A percentile compares a stretch with the other conserved stretches of the same genome.
Conservation (phyloP, 2,888 invertebrate species). For the Macropis europaea region DNA sequence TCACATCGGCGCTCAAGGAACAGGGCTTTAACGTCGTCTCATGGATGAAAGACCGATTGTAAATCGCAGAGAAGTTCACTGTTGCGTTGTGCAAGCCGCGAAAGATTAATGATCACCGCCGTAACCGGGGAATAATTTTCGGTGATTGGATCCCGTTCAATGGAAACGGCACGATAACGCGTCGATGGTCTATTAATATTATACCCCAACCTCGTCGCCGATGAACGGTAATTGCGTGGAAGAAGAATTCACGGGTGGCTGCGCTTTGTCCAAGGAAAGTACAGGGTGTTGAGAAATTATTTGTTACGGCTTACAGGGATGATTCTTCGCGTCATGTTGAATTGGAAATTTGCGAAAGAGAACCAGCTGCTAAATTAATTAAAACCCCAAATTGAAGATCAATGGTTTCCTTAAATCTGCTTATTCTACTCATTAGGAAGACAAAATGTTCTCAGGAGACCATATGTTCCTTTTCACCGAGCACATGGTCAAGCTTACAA, state of each 20-base stretch:
- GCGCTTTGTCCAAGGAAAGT: neutral
- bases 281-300: too few relatives aligned
- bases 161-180: conserved; percentile 28
- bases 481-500: too few relatives aligned
- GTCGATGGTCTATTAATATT: conserved; percentile 39
- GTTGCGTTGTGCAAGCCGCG: neutral
- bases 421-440: too few relatives aligned
- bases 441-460: too few relatives aligned
- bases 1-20: conserved; percentile 45
- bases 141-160: conserved; percentile 33
- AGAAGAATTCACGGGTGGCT: conserved; percentile 14
- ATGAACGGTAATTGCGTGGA: conserved; percentile 15
- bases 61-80: conserved; percentile 42
- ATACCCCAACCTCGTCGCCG: conserved; percentile 8
- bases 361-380: too few relatives aligned
- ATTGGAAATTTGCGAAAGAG: too few relatives aligned
- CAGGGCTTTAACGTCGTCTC: conserved; percentile 25
- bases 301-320: too few relatives aligned
- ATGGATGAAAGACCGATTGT: conserved; percentile 48
- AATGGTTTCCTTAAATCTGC: too few relatives aligned
- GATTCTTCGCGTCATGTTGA: too few relatives aligned
- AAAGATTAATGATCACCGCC: conserved; percentile 42
- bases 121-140: conserved; percentile 31
- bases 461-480: too few relatives aligned
- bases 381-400: too few relatives aligned